Percentiles rank a stretch among this genome's conserved stretches.
Evolutionary conservation across 1,140 invertebrate genomes (phyloP).

Genomic region (Aphaenogaster ashmeadi): DNA sequence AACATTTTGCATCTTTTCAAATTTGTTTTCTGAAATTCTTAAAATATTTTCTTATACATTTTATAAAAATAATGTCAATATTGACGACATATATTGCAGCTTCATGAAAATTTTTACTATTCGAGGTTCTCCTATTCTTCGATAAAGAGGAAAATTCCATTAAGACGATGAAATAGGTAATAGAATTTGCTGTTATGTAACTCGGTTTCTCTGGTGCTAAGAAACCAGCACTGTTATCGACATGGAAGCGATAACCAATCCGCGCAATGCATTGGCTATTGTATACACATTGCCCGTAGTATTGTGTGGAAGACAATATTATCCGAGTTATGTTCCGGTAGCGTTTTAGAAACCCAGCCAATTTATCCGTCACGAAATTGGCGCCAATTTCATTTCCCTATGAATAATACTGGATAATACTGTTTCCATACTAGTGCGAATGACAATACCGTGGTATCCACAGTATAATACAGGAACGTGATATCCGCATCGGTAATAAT

Average conservation of each 20-base stretch:
- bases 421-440: conserved; percentile 6
- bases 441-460: neutral
- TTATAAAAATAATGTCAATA: neutral
- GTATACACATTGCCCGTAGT: neutral
- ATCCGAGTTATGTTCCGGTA: conserved; percentile 20
- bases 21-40: neutral
- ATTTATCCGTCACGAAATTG: conserved; percentile 54
- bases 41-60: neutral
- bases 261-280: neutral
- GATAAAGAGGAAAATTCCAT: conserved; percentile 16
- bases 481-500: conserved; percentile 18
- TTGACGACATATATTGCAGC: neutral
- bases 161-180: conserved; percentile 15
- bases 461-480: neutral
- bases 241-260: conserved; percentile 22
- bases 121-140: neutral
- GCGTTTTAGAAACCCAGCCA: conserved; percentile 48
- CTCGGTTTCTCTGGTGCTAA: conserved; percentile 1
- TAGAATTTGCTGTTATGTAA: conserved; percentile 23
- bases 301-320: conserved; percentile 31
- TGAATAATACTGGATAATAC: conserved; percentile 29
- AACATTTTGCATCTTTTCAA: neutral
- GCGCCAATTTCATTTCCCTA: conserved; percentile 21
- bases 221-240: neutral
- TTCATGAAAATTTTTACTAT: neutral